Evolutionary conservation across 2,888 invertebrate species (phyloP).

Genomic region (Drosophila cracens): DNA sequence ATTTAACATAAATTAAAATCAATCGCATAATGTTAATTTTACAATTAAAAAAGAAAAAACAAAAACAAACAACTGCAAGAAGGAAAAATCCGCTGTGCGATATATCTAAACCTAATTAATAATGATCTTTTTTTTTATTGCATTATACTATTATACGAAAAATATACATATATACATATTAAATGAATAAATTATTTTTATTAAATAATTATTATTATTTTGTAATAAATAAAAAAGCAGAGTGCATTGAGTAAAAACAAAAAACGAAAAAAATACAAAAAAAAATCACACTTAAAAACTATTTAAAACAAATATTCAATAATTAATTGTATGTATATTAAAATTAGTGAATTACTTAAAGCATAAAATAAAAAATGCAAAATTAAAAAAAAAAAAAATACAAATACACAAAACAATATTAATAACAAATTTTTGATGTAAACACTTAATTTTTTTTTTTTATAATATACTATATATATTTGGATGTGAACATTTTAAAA

Average conservation of each 20-base stretch:
- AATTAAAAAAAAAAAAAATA: conserved; percentile 12
- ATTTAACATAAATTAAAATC: conserved; percentile 15
- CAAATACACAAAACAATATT: conserved; percentile 33
- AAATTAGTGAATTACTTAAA: conserved; percentile 59
- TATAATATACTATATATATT: conserved; percentile 12
- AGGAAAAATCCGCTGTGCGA: conserved; percentile 41
- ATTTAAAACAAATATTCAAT: conserved; percentile 49
- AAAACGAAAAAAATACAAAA: conserved; percentile 8
- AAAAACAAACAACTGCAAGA: conserved; percentile 30
- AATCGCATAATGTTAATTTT: conserved; percentile 47
- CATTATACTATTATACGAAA: conserved; percentile 56
- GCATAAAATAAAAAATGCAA: conserved; percentile 19
- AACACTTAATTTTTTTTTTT: conserved; percentile 38
- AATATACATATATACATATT: conserved; percentile 42
- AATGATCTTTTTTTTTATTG: conserved; percentile 45
- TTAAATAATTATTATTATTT: conserved; percentile 75
- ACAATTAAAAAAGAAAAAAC: conserved; percentile 33
- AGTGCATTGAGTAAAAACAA: conserved; percentile 39
- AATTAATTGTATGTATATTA: conserved; percentile 52
- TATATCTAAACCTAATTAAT: conserved; percentile 45
- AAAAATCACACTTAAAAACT: conserved; percentile 27
- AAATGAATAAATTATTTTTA: conserved; percentile 81
- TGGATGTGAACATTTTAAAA: conserved; percentile 18
- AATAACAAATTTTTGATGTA: conserved; percentile 41
- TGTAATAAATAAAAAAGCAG: conserved; percentile 60